phyloP scores from a whole-genome alignment of 1,140 invertebrate genomes.

The Drosophila nannoptera region DNA sequence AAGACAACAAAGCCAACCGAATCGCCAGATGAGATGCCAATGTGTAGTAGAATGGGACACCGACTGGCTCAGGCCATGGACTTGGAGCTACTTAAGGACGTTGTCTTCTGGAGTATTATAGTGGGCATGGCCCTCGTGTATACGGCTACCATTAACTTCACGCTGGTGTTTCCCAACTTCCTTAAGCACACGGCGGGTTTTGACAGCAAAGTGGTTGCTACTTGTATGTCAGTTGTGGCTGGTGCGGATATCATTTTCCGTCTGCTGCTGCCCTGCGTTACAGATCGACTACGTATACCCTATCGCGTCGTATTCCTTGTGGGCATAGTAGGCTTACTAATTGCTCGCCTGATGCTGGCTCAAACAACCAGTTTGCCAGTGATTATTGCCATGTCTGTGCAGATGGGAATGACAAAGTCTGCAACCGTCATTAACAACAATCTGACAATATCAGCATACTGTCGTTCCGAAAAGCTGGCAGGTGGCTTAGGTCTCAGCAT shows the following conservation, averaged over 20 bases:
- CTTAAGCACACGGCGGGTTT: slow-evolving; percentile 81
- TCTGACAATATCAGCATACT: slow-evolving; percentile 85
- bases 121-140: slow-evolving; percentile 84
- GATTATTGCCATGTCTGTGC: slow-evolving; percentile 60
- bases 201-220: slow-evolving; percentile 82
- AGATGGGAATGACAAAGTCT: slow-evolving; percentile 73
- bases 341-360: slow-evolving; percentile 61
- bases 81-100: slow-evolving; percentile 82
- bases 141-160: slow-evolving; percentile 85
- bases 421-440: slow-evolving; percentile 85
- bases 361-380: slow-evolving; percentile 42
- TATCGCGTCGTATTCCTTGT: slow-evolving; percentile 81
- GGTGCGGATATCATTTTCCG: slow-evolving; percentile 84
- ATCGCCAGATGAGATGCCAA: not conserved
- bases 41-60: slow-evolving; percentile 50
- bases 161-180: slow-evolving; percentile 85
- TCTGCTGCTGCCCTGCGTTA: slow-evolving; percentile 82
- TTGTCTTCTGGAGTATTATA: slow-evolving; percentile 83
- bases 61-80: slow-evolving; percentile 79
- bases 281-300: slow-evolving; percentile 82
- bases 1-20: slow-evolving; percentile 2
- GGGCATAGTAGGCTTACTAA: slow-evolving; percentile 74
- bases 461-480: slow-evolving; percentile 81
- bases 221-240: slow-evolving; percentile 84
- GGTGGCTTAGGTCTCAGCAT: slow-evolving; percentile 86